Base-by-base conservation (phyloP, 2,797 vertebrate species). In the Trachurus trachurus region DNA sequence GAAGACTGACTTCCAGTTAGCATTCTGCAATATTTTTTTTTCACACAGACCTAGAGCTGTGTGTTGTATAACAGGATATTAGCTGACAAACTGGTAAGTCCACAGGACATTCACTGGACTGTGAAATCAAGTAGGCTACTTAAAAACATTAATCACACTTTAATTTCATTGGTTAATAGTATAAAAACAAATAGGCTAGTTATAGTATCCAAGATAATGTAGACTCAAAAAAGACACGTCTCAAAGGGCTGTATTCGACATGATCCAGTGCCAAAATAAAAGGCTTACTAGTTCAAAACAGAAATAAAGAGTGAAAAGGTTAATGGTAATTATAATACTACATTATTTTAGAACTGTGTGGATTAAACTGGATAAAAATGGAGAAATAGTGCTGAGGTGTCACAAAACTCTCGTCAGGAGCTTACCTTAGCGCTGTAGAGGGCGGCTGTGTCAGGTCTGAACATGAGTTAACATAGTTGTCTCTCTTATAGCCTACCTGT, bases 401-500 rank as follows among this genome's bases (percentile, higher is more conserved):
- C 9, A 40, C 10, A 78, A 26, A 67, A 57, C 44, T 57, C 0
- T 17, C 45, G 11, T 61, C 56, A 54, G 29, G 22, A 5, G 21
- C 87, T 2, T 88, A 91, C 91, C 90, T 90, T 82, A 71, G 1
- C 44, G 66, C 54, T 72, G 77, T 61, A 8, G 16, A 65, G 13
- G 40, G 81, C 37, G 19, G 64, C 67, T 37, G 3, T 0, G 56
- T 91, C 91, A 82, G 80, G 92, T 93, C 87, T 91, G 80, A 85
- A 84, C 91, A 75, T 0, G 88, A 78, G 21, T 6, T 16, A 0
- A 76, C 75, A 84, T 73, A 53, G 54, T 37, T 81, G 6, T 7
- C 44, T 31, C 11, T 63, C 67, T 85, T 83, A 26, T 66, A 71
- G 26, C 26, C 26, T 77, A 54, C 19, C 26, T 62, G 21, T 6